Evolutionary conservation across 2,888 invertebrate genomes (phyloP), one percentile per base, ranked within the genome.

Genomic region (Cheilosia vulpina): DNA sequence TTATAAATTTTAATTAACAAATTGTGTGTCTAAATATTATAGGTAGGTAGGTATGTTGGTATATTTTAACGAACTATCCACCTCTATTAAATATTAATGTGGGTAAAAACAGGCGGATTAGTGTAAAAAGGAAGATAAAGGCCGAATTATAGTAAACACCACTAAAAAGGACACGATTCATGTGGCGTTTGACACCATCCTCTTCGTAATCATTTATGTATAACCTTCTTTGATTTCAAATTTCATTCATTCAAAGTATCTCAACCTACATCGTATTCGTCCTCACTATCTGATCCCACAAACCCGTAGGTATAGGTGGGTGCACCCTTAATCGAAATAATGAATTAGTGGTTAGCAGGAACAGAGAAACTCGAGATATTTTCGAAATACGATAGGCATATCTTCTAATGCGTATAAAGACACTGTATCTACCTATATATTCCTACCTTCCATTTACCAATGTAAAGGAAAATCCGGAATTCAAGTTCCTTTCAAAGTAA

Each of bases 311-410:
- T 63, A 63, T 41, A 58, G 71, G 71, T 63, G 71, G 62, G 58
- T 63, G 41, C 38, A 45, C 45, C 52, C 73, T 52, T 62, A 68
- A 55, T 66, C 55, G 41, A 62, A 65, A 65, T 60, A 66, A 73
- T 68, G 83, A 79, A 75, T 75, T 69, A 65, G 69, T 80, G 55
- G 80, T 80, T 73, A 75, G 52, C 53, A 75, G 45, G 75, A 63
- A 79, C 38, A 38, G 43, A 17, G 83, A 75, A 84, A 84, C 38
- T 45, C 58, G 83, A 84, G 24, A 47, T 43, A 45, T 69, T 45
- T 66, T 45, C 43, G 73, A 83, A 68, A 83, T 62, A 57, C 55
- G 73, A 83, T 78, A 83, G 55, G 58, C 45, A 57, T 45, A 31
- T 11, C 15, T 24, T 47, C 31, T 15, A 57, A 65, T 53, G 53